Evolutionary conservation across 2,113 vertebrate species (phyloP), one percentile per base, ranked within the genome.

Genomic region (Scophthalmus maximus): DNA sequence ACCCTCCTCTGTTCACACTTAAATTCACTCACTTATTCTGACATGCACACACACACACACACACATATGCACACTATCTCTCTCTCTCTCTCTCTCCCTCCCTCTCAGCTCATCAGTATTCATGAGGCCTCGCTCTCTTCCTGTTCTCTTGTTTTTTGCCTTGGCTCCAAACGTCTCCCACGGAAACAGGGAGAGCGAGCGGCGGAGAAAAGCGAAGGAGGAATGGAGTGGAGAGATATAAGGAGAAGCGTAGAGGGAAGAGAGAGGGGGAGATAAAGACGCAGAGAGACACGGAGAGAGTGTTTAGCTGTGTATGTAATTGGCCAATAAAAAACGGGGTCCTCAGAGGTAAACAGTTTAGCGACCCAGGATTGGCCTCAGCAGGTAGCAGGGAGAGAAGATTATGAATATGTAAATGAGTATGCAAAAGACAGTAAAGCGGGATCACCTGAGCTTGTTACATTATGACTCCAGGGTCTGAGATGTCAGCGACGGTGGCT

Each of bases 61-160:
- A 58, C 73, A 34, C 72, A 65, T 56, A n/a, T 46, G 62, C 82
- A 53, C 79, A 57, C 27, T 38, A 52, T 34, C 72, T 67, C 68
- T 68, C 73, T 66, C 49, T 77, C 65, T 74, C 75, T 51, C 85
- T 76, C 76, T 72, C 77, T 81, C 86, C 83, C 82, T 77, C 77
- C 73, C 77, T 73, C 87, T 82, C 59, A 51, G 70, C 88, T 92
- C 81, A 93, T 94, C 89, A 88, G 92, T 91, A 94, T 94, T 90
- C 92, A 88, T 89, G 87, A 79, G 78, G 76, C 77, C 86, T 87
- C 85, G 78, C 84, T 89, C 87, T 91, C 88, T 93, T 92, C 91
- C 91, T 93, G 92, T 93, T 91, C 89, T 87, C 89, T 93, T 92
- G 89, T 90, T 90, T 46, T 90, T 91, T 82, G 78, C 88, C 89